Percentiles rank a stretch among this genome's conserved stretches.
These are phyloP conservation scores for Solea senegalensis DNA, from an alignment of 2,113 vertebrate genomes.

Conservation along the genomic window DNA sequence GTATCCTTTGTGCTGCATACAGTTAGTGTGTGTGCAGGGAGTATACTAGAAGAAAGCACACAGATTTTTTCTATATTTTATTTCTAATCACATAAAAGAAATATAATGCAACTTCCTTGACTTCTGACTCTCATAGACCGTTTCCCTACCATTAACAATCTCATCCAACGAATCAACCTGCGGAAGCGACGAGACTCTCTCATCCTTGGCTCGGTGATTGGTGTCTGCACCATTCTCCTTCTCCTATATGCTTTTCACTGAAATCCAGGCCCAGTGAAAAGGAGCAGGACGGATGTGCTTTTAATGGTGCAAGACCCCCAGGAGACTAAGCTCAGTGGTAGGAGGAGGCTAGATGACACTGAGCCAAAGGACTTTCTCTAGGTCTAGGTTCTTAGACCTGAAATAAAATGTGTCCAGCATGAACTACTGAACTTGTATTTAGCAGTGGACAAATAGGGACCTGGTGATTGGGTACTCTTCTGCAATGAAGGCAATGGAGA, in stretches of 20 bases:
- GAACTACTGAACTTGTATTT: conserved; percentile 70
- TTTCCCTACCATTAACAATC: conserved; percentile 96
- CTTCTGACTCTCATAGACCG: conserved; percentile 82
- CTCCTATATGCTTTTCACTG: conserved; percentile 96
- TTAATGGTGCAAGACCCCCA: conserved; percentile 49
- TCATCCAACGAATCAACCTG: conserved; percentile 97
- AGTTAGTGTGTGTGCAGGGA: no score
- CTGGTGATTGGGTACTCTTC: conserved; percentile 42
- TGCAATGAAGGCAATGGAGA: conserved; percentile 58
- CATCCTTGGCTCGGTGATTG: conserved; percentile 90
- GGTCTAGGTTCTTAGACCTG: conserved; percentile 54
- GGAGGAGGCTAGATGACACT: conserved; percentile 48
- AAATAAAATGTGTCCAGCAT: conserved; percentile 63
- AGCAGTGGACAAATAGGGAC: conserved; percentile 52
- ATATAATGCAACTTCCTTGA: conserved; percentile 60
- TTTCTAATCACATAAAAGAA: neutral
- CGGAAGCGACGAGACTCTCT: conserved; percentile 95
- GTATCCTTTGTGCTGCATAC: conserved; percentile 88
- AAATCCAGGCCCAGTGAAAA: conserved; percentile 48
- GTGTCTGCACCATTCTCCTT: conserved; percentile 93
- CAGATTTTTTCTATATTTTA: neutral
- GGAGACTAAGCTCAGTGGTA: conserved; percentile 45
- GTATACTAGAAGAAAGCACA: no score
- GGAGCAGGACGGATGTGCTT: conserved; percentile 34
- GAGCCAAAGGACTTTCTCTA: conserved; percentile 54